Base-by-base conservation (phyloP, 2,797 vertebrate species). In the Sebastolobus altivelis region DNA sequence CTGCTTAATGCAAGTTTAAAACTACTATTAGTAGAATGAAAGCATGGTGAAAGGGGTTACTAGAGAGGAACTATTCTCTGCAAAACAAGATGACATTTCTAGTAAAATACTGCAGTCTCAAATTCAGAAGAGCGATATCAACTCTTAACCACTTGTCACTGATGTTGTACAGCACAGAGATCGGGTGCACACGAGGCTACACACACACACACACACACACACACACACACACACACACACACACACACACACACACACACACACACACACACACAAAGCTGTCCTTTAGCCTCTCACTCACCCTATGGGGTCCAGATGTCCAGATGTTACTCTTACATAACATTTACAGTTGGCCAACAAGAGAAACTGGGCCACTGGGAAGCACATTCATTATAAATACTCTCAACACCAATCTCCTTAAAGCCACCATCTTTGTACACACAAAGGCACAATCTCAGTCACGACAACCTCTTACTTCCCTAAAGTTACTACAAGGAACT, bases 291-390 rank as follows among this genome's bases (percentile, higher is more conserved):
- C 63, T 61, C 74, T 49, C 18, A 12, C 3, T 69, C 62, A 66
- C 54, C 14, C 65, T 11, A 4, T 22, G 37, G 2, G 40, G 61
- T 65, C 76, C 66, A 62, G 5, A 29, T 71, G 72, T 84, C 81
- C 79, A 84, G 80, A 83, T 89, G 83, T 81, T 79, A 8, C 31
- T 10, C 74, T 87, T 87, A 59, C 69, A 1, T 79, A 81, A 89
- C 56, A 59, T 27, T 73, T 54, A 65, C 83, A 74, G 62, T 55
- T 37, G 77, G 66, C 78, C 74, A 65, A 35, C 20, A 40, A 22
- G 8, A 70, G 35, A 81, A 79, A 83, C 49, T 58, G 55, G 79
- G 68, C 33, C 83, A 80, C 49, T 16, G 22, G 56, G 43, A 66
- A 14, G 38, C 27, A 40, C 52, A 35, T 4, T 9, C n/a, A 76